Percentiles rank a stretch among this genome's conserved stretches.
Conservation (phyloP, 2,113 vertebrate species). For the Urocynchramus pylzowi region DNA sequence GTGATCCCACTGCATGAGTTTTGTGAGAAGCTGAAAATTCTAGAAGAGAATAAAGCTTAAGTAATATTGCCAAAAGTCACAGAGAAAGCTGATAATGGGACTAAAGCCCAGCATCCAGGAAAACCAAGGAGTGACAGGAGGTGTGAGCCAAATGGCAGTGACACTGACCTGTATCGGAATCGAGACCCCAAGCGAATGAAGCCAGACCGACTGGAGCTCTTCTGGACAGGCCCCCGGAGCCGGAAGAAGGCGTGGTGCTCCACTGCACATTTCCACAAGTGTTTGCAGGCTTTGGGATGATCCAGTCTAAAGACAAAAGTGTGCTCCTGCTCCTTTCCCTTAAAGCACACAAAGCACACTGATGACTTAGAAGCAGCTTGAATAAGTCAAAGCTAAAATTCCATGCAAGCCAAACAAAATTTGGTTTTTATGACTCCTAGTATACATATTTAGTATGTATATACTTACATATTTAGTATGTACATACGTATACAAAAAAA, state of each 20-base stretch:
- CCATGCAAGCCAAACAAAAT: neutral
- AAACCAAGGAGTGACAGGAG: neutral
- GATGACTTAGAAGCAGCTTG: neutral
- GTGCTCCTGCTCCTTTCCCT: constrained; percentile 99
- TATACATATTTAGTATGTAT: too few species aligned
- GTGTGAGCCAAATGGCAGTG: fast-evolving
- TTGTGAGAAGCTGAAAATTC: neutral
- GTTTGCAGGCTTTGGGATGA: constrained; percentile 97
- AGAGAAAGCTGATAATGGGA: neutral
- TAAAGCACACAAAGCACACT: constrained; percentile 19
- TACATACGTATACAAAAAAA: too few species aligned
- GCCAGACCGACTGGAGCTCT: constrained; percentile 81
- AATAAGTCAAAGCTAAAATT: neutral
- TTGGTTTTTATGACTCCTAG: neutral
- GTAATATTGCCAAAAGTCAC: neutral
- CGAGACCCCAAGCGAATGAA: constrained; percentile 96
- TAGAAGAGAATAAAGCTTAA: neutral
- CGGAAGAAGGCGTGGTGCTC: constrained; percentile 98
- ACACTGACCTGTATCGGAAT: constrained; percentile 92
- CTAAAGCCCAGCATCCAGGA: neutral
- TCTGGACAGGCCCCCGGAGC: constrained; percentile 90
- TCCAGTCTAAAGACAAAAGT: constrained; percentile 97
- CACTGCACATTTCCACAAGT: constrained; percentile 97
- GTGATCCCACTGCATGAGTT: fast-evolving
- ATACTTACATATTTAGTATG: too few species aligned